Conservation (phyloP, 1,140 invertebrate species). For the Drosophila pallidifrons region DNA sequence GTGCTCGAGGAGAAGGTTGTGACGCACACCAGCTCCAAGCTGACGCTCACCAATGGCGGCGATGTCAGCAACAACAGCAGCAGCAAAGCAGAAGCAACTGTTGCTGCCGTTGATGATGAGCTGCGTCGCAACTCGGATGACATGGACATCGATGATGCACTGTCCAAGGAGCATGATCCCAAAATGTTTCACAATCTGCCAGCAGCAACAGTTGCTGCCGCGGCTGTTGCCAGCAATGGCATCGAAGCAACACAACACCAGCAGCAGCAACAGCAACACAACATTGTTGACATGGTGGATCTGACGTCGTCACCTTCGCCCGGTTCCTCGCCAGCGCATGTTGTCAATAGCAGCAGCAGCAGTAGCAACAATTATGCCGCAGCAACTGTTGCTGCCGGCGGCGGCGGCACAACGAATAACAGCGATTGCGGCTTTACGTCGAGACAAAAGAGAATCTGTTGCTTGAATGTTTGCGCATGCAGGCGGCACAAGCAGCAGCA, state of each 20-base stretch:
- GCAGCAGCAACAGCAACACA: conserved; percentile 47
- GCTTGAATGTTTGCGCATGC: conserved; percentile 52
- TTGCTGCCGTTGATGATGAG: conserved; percentile 54
- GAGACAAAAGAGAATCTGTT: conserved; percentile 42
- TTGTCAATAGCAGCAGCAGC: conserved; percentile 3
- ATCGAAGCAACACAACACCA: conserved; percentile 14
- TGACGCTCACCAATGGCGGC: conserved; percentile 62
- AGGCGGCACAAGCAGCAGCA: background rate
- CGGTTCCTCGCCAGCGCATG: conserved; percentile 70
- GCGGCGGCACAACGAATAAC: conserved; percentile 7
- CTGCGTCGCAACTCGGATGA: conserved; percentile 76
- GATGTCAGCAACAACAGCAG: conserved; percentile 51
- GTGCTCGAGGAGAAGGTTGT: conserved; percentile 72
- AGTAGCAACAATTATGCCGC: conserved; percentile 19
- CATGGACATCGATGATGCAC: conserved; percentile 81
- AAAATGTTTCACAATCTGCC: conserved; percentile 78
- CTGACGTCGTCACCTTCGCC: conserved; percentile 79
- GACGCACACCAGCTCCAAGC: conserved; percentile 34
- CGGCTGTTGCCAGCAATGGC: conserved; percentile 21
- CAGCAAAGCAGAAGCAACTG: conserved; percentile 22
- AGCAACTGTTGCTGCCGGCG: conserved; percentile 17
- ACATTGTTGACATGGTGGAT: conserved; percentile 76
- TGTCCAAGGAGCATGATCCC: conserved; percentile 75
- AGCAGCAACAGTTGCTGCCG: conserved; percentile 18
- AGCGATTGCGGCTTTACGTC: conserved; percentile 31